A percentile compares a stretch with the other conserved stretches of the same genome.
Evolutionary conservation across 2,888 invertebrate genomes (phyloP).

Genomic region (Oligia strigilis): DNA sequence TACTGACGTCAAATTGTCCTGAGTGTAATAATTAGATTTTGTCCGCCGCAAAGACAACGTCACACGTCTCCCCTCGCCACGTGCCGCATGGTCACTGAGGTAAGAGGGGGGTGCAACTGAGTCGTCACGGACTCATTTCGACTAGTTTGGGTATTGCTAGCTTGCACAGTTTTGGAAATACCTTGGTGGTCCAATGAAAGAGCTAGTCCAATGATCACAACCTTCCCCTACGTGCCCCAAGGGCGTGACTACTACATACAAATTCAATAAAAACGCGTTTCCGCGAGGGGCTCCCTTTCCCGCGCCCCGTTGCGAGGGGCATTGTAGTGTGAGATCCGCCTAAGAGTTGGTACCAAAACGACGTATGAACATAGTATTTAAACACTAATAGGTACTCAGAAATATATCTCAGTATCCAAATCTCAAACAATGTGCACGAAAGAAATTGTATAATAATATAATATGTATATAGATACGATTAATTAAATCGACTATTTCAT

Average conservation of each 20-base stretch:
- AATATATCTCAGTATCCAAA: constrained; percentile 19
- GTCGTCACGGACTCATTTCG: too few relatives aligned
- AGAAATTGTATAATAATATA: constrained; percentile 10
- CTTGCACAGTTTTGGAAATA: too few relatives aligned
- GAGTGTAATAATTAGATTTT: too few relatives aligned
- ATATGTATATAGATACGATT: constrained; percentile 14
- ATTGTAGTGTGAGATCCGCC: not conserved
- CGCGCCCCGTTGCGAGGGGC: not conserved
- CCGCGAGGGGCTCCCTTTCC: not conserved
- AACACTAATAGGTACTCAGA: constrained; percentile 11
- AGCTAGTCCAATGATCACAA: too few relatives aligned
- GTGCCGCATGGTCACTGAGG: too few relatives aligned
- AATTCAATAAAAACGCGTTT: not conserved
- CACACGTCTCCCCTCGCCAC: too few relatives aligned
- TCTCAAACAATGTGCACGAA: constrained; percentile 42
- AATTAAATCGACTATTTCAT: constrained; percentile 8
- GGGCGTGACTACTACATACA: not conserved
- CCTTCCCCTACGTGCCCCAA: too few relatives aligned
- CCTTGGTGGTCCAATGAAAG: too few relatives aligned
- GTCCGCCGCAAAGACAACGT: too few relatives aligned
- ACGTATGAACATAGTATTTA: constrained; percentile 25
- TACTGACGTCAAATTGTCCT: too few relatives aligned
- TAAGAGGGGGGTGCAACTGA: too few relatives aligned
- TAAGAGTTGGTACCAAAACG: constrained; percentile 11
- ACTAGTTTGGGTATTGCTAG: too few relatives aligned